Evolutionary conservation across 1,140 invertebrate species (phyloP).

Genomic region (Trissolcus basalis): DNA sequence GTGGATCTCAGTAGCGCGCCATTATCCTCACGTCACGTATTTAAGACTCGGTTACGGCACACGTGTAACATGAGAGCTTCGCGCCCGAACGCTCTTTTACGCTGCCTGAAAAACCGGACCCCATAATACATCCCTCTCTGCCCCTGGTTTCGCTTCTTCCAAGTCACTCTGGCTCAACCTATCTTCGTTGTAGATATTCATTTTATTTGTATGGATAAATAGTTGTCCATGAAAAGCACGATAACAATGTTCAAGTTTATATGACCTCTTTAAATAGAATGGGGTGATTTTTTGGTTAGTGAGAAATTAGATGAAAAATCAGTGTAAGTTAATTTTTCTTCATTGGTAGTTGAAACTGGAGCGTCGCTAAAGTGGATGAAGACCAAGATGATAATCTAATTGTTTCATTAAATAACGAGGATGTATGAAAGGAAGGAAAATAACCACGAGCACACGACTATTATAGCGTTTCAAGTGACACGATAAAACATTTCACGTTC

Average conservation of each 20-base stretch:
- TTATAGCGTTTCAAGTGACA: constrained; percentile 46
- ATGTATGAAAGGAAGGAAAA: constrained; percentile 31
- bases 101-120: no score
- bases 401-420: constrained; percentile 44
- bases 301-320: no score
- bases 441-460: constrained; percentile 31
- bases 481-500: constrained; percentile 42
- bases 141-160: no score
- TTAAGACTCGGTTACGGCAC: constrained; percentile 71
- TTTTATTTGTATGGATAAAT: no score
- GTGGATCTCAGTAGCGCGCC: constrained; percentile 60
- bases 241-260: no score
- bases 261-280: no score
- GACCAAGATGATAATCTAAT: constrained; percentile 26
- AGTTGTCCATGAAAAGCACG: no score
- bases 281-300: no score
- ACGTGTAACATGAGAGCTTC: constrained; percentile 58
- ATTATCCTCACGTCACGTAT: constrained; percentile 71
- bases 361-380: constrained; percentile 19
- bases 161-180: no score
- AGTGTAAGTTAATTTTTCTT: no score
- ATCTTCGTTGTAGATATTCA: no score
- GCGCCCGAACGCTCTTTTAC: constrained; percentile 18
- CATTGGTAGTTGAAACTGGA: not conserved
- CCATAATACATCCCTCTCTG: no score